A percentile compares a stretch with the other conserved stretches of the same genome.
Conservation (phyloP, 2,113 vertebrate genomes). For the Diadophis punctatus region DNA sequence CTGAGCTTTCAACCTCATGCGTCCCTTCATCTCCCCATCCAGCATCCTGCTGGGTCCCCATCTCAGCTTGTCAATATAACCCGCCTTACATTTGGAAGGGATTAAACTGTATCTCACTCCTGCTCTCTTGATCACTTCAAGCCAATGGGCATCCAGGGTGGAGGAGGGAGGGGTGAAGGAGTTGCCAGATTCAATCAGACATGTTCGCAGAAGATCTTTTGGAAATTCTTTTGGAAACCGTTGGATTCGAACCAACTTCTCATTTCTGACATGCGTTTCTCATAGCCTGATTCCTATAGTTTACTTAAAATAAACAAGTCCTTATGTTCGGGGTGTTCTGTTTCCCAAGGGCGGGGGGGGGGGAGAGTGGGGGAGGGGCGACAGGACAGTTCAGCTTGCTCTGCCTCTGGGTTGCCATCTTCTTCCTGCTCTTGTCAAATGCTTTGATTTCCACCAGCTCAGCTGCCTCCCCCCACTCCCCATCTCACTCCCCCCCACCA, state of each 20-base stretch:
- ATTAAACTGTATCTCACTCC: not conserved
- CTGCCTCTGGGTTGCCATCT: conserved; percentile 26
- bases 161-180: not conserved
- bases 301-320: conserved; percentile 66
- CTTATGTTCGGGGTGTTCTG: conserved; percentile 57
- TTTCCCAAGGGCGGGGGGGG: conserved; percentile 20
- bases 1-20: rapidly evolving
- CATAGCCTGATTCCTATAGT: conserved; percentile 59
- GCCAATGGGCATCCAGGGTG: not conserved
- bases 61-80: not conserved
- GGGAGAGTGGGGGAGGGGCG: not conserved
- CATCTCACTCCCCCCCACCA: not conserved
- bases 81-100: conserved; percentile 53
- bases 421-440: conserved; percentile 34
- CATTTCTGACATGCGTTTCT: conserved; percentile 51
- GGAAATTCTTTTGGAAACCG: conserved; percentile 35
- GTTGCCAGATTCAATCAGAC: conserved; percentile 53
- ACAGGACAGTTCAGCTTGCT: conserved; percentile 23
- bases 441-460: conserved; percentile 26
- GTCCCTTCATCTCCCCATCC: not conserved
- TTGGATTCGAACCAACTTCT: conserved; percentile 56
- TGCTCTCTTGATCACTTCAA: conserved; percentile 38
- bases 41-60: rapidly evolving
- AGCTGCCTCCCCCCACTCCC: not conserved
- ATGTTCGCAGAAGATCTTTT: conserved; percentile 55